Evolutionary conservation across 1,140 invertebrate genomes (phyloP).

Genomic region (Calosoma granatense): DNA sequence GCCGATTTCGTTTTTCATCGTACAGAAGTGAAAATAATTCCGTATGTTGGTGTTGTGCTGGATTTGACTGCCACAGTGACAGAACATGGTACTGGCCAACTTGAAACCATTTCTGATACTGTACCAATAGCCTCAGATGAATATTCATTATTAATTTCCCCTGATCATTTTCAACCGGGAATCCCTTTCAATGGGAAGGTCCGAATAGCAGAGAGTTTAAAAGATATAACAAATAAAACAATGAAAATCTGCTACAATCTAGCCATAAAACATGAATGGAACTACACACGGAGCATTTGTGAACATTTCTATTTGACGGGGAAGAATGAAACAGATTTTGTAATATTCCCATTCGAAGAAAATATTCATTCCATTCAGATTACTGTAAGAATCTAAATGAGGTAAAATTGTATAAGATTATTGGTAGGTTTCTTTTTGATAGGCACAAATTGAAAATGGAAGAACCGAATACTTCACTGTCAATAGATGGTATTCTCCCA

Average conservation of each 20-base stretch:
- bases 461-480: too few species aligned
- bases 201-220: conserved; percentile 16
- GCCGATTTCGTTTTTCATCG: conserved; percentile 28
- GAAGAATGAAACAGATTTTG: not conserved
- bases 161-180: conserved; percentile 51
- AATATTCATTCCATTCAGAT: not conserved
- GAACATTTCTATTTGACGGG: not conserved
- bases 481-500: conserved; percentile 23
- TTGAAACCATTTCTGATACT: conserved; percentile 37
- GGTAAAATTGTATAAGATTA: too few species aligned
- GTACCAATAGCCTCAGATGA: too few species aligned
- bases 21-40: not conserved
- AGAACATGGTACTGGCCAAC: conserved; percentile 45
- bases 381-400: not conserved
- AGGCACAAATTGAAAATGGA: not conserved
- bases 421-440: too few species aligned
- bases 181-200: conserved; percentile 46
- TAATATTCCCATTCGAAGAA: not conserved
- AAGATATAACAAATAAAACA: conserved; percentile 19
- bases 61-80: conserved; percentile 44
- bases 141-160: too few species aligned
- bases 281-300: too few species aligned
- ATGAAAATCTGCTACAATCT: conserved; percentile 29
- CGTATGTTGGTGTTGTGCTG: conserved; percentile 9
- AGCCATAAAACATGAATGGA: conserved; percentile 20